Conservation (phyloP, 2,113 vertebrate species). For the Sander lucioperca region DNA sequence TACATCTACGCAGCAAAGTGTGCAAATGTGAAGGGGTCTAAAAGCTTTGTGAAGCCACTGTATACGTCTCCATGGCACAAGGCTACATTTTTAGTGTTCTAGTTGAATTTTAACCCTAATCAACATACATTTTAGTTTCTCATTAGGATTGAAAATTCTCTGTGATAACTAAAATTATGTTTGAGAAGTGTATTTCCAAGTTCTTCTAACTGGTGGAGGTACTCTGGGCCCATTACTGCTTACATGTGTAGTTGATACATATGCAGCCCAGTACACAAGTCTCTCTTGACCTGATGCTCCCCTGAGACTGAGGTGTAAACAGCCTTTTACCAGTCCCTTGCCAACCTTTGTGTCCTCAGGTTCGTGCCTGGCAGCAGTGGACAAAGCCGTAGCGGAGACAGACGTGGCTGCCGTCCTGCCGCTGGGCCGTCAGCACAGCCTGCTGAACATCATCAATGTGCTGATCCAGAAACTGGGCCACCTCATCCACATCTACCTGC, state of each 20-base stretch:
- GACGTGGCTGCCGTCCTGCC: slow-evolving; percentile 89
- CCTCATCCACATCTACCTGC: slow-evolving; percentile 88
- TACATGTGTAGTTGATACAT: neutral
- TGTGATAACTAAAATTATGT: no score
- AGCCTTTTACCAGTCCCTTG: neutral
- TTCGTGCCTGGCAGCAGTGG: slow-evolving; percentile 88
- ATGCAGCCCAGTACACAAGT: no score
- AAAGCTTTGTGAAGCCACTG: no score
- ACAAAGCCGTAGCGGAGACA: slow-evolving; percentile 83
- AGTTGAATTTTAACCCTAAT: neutral
- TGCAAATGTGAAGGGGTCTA: no score
- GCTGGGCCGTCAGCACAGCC: slow-evolving; percentile 92
- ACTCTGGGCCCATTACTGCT: neutral
- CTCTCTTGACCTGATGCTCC: no score
- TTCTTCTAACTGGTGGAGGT: neutral
- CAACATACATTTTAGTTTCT: neutral
- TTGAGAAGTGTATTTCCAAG: neutral
- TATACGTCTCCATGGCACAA: neutral
- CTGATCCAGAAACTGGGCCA: slow-evolving; percentile 94
- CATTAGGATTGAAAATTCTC: neutral
- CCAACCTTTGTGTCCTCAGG: slow-evolving; percentile 76
- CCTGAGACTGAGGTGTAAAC: no score
- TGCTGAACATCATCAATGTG: slow-evolving; percentile 91
- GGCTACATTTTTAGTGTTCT: no score
- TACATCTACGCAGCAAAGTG: no score